A percentile compares a stretch with the other conserved stretches of the same genome.
phyloP scores from a whole-genome alignment of 2,113 vertebrate species.

The Pholis gunnellus region DNA sequence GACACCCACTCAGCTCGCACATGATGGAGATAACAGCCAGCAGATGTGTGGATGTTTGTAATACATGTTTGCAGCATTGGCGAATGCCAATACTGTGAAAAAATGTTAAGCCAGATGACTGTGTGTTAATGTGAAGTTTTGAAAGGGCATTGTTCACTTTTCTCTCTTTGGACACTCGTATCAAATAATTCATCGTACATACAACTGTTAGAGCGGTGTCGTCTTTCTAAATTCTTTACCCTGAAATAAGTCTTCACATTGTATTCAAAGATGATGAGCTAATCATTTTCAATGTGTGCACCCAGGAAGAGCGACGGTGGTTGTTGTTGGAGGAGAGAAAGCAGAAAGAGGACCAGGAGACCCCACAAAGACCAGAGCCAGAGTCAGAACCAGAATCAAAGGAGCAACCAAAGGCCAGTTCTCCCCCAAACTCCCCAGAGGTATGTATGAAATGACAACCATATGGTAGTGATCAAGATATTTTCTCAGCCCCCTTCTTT shows the following conservation, averaged over 20 bases:
- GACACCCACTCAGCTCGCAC: constrained; percentile 54
- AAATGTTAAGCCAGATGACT: not conserved
- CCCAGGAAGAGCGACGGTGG: constrained; percentile 73
- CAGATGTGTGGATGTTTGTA: constrained; percentile 50
- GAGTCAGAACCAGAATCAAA: constrained; percentile 28
- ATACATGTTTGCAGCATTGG: not conserved
- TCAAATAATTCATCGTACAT: not conserved
- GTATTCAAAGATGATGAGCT: not conserved
- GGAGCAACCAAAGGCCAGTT: constrained; percentile 38
- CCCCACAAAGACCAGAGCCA: constrained; percentile 12
- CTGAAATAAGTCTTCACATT: not conserved
- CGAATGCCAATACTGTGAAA: not conserved
- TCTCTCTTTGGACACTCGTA: not conserved
- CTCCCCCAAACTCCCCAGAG: constrained; percentile 57
- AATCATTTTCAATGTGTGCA: not conserved
- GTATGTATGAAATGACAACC: constrained; percentile 33
- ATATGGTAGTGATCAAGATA: not conserved
- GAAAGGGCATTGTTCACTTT: not conserved
- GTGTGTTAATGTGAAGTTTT: not conserved
- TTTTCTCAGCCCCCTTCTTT: not conserved
- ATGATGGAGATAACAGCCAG: constrained; percentile 29
- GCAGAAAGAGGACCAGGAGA: constrained; percentile 52
- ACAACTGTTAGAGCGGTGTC: not conserved
- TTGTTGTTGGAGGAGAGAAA: constrained; percentile 61
- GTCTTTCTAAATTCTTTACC: not conserved